phyloP scores from a whole-genome alignment of 2,797 vertebrate species.

The Microhierax caerulescens region DNA sequence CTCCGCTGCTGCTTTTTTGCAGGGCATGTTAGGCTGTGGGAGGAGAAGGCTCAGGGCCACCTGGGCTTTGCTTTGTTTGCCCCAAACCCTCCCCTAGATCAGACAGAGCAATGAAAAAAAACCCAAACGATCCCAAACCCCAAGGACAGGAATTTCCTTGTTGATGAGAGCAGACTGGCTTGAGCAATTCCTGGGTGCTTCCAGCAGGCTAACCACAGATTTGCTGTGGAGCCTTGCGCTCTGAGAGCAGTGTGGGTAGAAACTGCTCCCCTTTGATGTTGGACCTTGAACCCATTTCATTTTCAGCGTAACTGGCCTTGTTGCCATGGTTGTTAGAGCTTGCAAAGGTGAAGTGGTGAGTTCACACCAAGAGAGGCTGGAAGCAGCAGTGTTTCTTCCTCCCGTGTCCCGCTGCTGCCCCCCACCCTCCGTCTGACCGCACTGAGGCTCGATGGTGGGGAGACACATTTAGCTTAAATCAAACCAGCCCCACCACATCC shows the following conservation, averaged over 20 bases:
- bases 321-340: conserved; percentile 3
- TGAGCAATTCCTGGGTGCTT: neutral
- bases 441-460: accelerated
- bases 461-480: neutral
- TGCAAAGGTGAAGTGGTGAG: neutral
- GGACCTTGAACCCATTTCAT: neutral
- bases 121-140: neutral
- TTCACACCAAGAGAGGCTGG: neutral
- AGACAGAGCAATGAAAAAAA: neutral
- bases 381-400: neutral
- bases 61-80: neutral
- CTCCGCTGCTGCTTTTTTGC: neutral
- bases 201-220: neutral
- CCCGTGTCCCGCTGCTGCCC: neutral
- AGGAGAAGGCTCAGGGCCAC: neutral
- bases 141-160: neutral
- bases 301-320: neutral
- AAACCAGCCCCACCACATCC: neutral
- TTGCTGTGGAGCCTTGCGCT: accelerated
- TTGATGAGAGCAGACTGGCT: neutral
- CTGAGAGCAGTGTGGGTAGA: neutral
- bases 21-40: neutral
- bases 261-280: neutral
- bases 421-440: accelerated
- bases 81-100: neutral